Base-by-base conservation (phyloP, 2,888 invertebrate genomes). In the Syrista parreyssii region DNA sequence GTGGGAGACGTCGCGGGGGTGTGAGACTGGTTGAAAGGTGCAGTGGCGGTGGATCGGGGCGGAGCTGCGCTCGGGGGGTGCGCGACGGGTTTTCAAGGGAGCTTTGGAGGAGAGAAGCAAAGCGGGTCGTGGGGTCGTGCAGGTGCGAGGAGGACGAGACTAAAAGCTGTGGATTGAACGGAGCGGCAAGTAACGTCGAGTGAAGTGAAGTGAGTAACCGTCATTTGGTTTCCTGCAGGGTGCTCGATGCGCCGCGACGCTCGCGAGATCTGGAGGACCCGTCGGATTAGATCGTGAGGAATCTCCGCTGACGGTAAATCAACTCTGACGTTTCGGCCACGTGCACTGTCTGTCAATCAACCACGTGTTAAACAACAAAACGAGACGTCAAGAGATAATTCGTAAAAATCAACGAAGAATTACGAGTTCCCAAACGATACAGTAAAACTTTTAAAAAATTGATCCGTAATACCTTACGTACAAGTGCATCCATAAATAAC, bases 1-100 rank as follows among this genome's bases (percentile, higher is more conserved):
- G 77, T 34, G 73, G 68, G 40, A 1, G 40, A 6, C 15, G 40
- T 40, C 4, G 40, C 40, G 40, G 40, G 40, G 40, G 40, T 40
- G 40, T 15, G 40, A 40, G 40, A 40, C 40, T 15, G 40, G 40
- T 4, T 40, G 40, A 40, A 40, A 40, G 40, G 40, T 40, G 40
- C 79, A 75, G 68, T 68, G 75, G 55, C 75, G 75, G 35, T 12
- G 77, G 77, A 79, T 82, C 81, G 89, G 89, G 90, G 90, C 89
- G 90, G 90, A 89, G 90, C 89, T 90, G 90, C 89, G 90, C 89
- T 85, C 85, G 85, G 87, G 85, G 88, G 89, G 87, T 90, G 90
- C 90, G 90, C 87, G 84, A 77, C 40, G 55, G 82, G 81, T 40
- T 15, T 40, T 32, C 69, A 15, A 69, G 69, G 30, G 32, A 69